These are phyloP conservation scores for Stenotaenia linearis DNA, from an alignment of 2,888 invertebrate genomes.

Conservation along the genomic window DNA sequence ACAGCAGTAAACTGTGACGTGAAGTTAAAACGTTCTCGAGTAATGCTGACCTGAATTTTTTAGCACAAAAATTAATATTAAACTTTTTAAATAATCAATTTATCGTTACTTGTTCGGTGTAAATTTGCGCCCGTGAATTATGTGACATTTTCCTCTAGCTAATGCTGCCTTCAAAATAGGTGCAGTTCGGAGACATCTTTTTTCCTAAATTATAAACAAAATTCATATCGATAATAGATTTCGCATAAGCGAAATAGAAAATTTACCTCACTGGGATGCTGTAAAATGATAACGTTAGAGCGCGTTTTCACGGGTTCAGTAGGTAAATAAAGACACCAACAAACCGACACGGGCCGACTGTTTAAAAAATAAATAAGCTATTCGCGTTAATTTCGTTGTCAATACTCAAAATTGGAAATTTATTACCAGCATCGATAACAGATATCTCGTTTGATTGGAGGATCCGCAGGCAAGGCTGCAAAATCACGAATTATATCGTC, in stretches of 20 bases:
- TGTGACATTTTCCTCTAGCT: conserved; percentile 65
- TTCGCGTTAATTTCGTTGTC: no score
- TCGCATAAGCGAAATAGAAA: no score
- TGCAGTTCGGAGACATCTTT: conserved; percentile 79
- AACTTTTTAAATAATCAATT: no score
- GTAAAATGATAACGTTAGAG: conserved; percentile 71
- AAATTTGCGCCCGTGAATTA: conserved; percentile 77
- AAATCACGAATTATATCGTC: conserved; percentile 6
- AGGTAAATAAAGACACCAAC: conserved; percentile 83
- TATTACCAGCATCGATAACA: neutral
- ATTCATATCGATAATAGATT: no score
- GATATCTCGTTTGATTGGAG: conserved; percentile 21
- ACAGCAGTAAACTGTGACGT: conserved; percentile 67
- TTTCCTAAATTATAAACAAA: conserved; percentile 53
- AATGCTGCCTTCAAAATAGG: conserved; percentile 79
- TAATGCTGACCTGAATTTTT: conserved; percentile 24
- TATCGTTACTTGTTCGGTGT: conserved; percentile 63
- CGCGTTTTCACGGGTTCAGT: conserved; percentile 60
- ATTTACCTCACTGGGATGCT: conserved; percentile 76
- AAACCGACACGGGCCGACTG: conserved; percentile 78
- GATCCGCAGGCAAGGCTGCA: conserved; percentile 28
- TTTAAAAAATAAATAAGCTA: no score
- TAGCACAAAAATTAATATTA: no score
- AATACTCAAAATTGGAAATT: conserved; percentile 39
- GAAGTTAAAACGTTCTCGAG: conserved; percentile 61